Evolutionary conservation across 2,888 invertebrate genomes (phyloP), one percentile per base, ranked within the genome.

Genomic region (Nysson spinosus): DNA sequence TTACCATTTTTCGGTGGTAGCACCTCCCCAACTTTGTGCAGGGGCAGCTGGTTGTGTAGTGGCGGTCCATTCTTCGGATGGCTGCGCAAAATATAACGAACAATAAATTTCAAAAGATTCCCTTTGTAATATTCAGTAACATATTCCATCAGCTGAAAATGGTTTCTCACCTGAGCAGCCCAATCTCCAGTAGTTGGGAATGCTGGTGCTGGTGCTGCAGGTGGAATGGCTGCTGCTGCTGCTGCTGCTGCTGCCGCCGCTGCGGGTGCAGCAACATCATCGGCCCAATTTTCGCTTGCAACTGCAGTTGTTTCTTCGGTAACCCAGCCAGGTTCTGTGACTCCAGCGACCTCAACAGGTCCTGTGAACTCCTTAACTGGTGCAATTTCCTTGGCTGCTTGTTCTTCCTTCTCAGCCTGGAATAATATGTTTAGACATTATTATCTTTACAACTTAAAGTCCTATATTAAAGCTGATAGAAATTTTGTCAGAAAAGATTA

Each of bases 391-490:
- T 96, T 96, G 44, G 94, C 94, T 37, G 94, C 94, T 82, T 96
- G 95, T 87, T 98, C 97, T 82, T 98, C 97, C 89, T 98, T 98
- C 87, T 98, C 97, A 76, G 95, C 96, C 90, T 91, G 67, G 1
- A 73, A 55, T 24, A 28, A 52, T n/a, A n/a, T 1, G 9, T 20
- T 12, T 0, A 3, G 6, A 3, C 5, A 9, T 14, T 9, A 6
- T 20, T 39, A 37, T 14, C 5, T 5, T 6, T 37, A 2, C 5
- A 4, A 3, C 4, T 11, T 9, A n/a, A n/a, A n/a, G n/a, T n/a
- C n/a, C 6, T 19, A 3, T 0, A 39, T 30, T 1, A 0, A 51
- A 12, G 20, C n/a, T 30, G 11, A 6, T 1, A 22, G 1, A 28
- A 5, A 44, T 11, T 0, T 4, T 14, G 32, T 81, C 81, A 81